phyloP scores from a whole-genome alignment of 1,140 invertebrate genomes.

The Zaprionus inermis region DNA sequence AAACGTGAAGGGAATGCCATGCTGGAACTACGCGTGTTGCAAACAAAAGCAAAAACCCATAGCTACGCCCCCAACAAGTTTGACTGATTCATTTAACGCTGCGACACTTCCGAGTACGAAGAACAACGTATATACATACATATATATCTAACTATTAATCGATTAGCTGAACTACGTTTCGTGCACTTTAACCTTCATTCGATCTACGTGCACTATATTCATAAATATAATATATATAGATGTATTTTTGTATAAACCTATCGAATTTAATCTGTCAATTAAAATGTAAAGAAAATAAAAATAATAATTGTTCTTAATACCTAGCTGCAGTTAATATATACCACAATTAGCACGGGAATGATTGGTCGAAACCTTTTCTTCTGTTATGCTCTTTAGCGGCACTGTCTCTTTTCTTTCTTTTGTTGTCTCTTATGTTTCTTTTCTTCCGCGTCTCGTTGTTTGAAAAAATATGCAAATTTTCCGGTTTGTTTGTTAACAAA shows the following conservation, averaged over 20 bases:
- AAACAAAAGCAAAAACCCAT: constrained; percentile 14
- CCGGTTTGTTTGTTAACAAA: constrained; percentile 67
- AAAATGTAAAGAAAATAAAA: too few relatives aligned
- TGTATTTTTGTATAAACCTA: too few relatives aligned
- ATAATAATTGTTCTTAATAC: too few relatives aligned
- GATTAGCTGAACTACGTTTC: constrained; percentile 1
- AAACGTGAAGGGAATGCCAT: not conserved
- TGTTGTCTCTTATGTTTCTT: constrained; percentile 12
- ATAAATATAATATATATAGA: too few relatives aligned
- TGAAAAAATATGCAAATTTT: constrained; percentile 57
- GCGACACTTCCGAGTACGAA: constrained; percentile 60
- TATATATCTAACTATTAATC: constrained; percentile 34
- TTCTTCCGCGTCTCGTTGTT: constrained; percentile 18
- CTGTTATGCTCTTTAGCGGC: constrained; percentile 7
- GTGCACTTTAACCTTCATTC: constrained; percentile 62
- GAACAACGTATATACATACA: not conserved
- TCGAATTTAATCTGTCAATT: too few relatives aligned
- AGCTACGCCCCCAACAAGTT: constrained; percentile 12
- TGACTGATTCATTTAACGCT: constrained; percentile 62
- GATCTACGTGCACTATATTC: constrained; percentile 6
- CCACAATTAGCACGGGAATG: not conserved
- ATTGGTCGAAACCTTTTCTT: not conserved
- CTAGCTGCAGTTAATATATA: not conserved
- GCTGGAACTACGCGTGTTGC: constrained; percentile 29
- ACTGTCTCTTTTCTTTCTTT: constrained; percentile 12